Evolutionary conservation across 2,888 invertebrate genomes (phyloP).

Genomic region (Pseudolycoriella hygida): DNA sequence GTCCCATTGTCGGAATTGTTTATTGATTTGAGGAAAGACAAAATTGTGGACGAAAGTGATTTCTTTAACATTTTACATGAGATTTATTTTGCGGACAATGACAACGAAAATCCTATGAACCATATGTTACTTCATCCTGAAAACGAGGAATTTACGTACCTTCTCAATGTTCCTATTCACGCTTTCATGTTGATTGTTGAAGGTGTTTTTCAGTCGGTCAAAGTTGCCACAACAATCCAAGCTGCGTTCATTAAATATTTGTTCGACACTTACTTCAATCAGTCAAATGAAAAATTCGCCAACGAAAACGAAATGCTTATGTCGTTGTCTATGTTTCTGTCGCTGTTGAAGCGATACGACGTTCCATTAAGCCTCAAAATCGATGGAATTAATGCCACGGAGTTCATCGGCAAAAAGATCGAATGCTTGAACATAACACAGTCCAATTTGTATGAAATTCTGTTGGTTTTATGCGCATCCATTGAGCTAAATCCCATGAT

Average conservation of each 20-base stretch:
- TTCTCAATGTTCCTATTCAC: constrained; percentile 1
- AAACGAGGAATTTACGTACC: not conserved
- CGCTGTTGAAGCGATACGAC: constrained; percentile 20
- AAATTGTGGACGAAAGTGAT: not conserved
- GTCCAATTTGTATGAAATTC: constrained; percentile 15
- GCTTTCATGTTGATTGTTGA: not conserved
- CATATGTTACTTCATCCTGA: not conserved
- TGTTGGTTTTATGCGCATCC: constrained; percentile 20
- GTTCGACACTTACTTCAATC: not conserved
- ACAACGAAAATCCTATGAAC: constrained; percentile 1
- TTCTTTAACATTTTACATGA: constrained; percentile 3
- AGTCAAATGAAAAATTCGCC: not conserved
- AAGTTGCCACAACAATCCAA: not conserved
- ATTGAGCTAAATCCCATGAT: constrained; percentile 23
- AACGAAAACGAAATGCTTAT: not conserved
- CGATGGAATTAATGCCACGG: not conserved
- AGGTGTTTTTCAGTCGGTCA: not conserved
- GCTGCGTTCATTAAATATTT: not conserved
- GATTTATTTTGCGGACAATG: constrained; percentile 5
- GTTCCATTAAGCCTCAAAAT: constrained; percentile 16
- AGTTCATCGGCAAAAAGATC: constrained; percentile 14
- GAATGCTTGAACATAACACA: constrained; percentile 9
- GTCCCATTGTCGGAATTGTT: not conserved
- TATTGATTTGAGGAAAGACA: not conserved
- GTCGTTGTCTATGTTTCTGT: constrained; percentile 10